Evolutionary conservation across 2,888 invertebrate genomes (phyloP).

Genomic region (Temnothorax ravouxi): DNA sequence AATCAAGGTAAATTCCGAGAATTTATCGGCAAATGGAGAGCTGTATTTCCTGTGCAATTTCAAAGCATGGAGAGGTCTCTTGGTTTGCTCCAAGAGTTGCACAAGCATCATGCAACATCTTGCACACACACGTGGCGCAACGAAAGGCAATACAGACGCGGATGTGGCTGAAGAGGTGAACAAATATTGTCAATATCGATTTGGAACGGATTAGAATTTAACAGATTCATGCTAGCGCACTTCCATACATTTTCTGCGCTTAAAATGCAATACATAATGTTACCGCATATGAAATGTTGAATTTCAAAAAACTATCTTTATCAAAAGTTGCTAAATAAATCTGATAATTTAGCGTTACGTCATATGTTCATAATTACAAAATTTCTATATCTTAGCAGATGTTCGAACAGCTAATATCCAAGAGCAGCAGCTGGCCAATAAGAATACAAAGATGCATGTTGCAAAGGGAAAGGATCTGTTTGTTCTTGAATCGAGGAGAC

Average conservation of each 20-base stretch:
- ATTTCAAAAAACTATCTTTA: not conserved
- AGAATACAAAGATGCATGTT: conserved; percentile 85
- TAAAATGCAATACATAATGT: conserved; percentile 17
- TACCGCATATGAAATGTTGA: not conserved
- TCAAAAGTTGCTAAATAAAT: not conserved
- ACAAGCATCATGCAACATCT: conserved; percentile 80
- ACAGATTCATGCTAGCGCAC: not conserved
- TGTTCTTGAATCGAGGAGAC: conserved; percentile 87
- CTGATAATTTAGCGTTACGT: not conserved
- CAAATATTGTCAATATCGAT: not conserved
- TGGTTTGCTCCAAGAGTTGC: conserved; percentile 70
- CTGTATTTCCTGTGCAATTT: conserved; percentile 89
- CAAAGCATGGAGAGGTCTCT: conserved; percentile 88
- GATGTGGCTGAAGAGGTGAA: conserved; percentile 77
- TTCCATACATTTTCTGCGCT: not conserved
- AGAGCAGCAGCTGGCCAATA: conserved; percentile 87
- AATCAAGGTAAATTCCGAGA: conserved; percentile 89
- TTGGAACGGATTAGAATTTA: not conserved
- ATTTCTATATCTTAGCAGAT: conserved; percentile 68
- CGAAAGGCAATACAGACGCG: conserved; percentile 56
- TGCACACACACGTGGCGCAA: conserved; percentile 63
- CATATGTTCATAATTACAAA: not conserved
- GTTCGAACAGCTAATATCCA: conserved; percentile 83
- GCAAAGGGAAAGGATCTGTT: conserved; percentile 86
- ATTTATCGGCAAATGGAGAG: conserved; percentile 89